These are phyloP conservation scores for Colletes collaris DNA, from an alignment of 2,888 invertebrate species.

Conservation along the genomic window DNA sequence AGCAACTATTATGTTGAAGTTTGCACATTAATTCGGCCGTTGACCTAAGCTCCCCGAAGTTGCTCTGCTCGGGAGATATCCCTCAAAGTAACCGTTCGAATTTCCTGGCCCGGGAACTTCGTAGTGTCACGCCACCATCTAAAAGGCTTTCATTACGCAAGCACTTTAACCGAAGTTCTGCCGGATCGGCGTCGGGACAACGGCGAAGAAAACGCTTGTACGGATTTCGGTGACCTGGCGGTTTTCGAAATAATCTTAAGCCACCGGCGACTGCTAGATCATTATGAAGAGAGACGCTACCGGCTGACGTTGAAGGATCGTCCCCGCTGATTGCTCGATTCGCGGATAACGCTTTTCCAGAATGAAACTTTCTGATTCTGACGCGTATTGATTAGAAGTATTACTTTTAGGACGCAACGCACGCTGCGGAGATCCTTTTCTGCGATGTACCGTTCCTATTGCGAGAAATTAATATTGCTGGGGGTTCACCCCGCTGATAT, in stretches of 20 bases:
- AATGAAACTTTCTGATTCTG: conserved; percentile 28
- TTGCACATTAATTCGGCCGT: conserved; percentile 73
- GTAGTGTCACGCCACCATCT: conserved; percentile 62
- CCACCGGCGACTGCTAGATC: conserved; percentile 18
- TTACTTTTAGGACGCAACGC: conserved; percentile 5
- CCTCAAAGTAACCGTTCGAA: conserved; percentile 72
- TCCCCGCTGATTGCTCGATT: conserved; percentile 25
- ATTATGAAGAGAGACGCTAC: conserved; percentile 27
- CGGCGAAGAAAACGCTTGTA: conserved; percentile 30
- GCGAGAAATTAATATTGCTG: too few species aligned
- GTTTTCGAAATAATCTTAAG: conserved; percentile 51
- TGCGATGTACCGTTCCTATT: neutral
- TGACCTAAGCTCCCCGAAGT: conserved; percentile 64
- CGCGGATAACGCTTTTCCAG: conserved; percentile 1
- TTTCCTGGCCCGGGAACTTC: conserved; percentile 58
- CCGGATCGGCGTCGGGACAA: conserved; percentile 19
- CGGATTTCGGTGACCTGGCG: conserved; percentile 51
- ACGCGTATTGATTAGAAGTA: conserved; percentile 26
- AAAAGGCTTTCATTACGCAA: conserved; percentile 68
- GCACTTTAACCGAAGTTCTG: conserved; percentile 53
- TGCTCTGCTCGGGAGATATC: conserved; percentile 63
- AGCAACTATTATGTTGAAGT: conserved; percentile 73
- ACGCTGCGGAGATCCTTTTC: neutral
- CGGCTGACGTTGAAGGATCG: conserved; percentile 53
- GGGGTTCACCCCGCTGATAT: too few species aligned